These are phyloP conservation scores for Ivindomyrus marchei DNA, from an alignment of 2,113 vertebrate species.

Conservation along the genomic window DNA sequence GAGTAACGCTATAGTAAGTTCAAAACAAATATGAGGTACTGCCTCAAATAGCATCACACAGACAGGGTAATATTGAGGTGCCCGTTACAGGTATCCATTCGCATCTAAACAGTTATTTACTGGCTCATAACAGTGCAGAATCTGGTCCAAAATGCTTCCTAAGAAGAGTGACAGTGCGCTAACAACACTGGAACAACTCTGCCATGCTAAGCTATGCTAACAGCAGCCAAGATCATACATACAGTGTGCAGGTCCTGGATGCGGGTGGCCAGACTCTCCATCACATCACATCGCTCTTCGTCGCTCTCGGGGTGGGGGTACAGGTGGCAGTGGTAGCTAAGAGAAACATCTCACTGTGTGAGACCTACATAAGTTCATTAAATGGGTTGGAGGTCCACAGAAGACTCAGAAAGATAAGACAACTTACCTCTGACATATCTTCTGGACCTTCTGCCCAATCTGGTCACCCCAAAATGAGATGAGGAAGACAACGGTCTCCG, in stretches of 20 bases:
- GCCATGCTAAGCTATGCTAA: background rate
- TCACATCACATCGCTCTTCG: slow-evolving; percentile 74
- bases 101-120: background rate
- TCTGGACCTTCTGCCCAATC: slow-evolving; percentile 94
- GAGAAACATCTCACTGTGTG: background rate
- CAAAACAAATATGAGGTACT: background rate
- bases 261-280: slow-evolving; percentile 77
- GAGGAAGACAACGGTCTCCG: slow-evolving; percentile 84
- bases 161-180: background rate
- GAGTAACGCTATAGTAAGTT: background rate
- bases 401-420: background rate
- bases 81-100: background rate
- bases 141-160: background rate
- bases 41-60: background rate
- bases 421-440: slow-evolving; percentile 93
- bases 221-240: slow-evolving; percentile 30
- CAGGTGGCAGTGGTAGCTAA: slow-evolving; percentile 88
- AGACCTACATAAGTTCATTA: background rate
- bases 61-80: background rate
- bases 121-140: background rate
- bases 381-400: background rate
- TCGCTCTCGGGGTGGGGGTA: slow-evolving; percentile 83
- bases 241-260: slow-evolving; percentile 89
- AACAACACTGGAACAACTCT: background rate
- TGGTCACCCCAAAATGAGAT: slow-evolving; percentile 97